phyloP scores from a whole-genome alignment of 92 coral and sea anemone genomes.

The Isaurus tuberculatus region DNA sequence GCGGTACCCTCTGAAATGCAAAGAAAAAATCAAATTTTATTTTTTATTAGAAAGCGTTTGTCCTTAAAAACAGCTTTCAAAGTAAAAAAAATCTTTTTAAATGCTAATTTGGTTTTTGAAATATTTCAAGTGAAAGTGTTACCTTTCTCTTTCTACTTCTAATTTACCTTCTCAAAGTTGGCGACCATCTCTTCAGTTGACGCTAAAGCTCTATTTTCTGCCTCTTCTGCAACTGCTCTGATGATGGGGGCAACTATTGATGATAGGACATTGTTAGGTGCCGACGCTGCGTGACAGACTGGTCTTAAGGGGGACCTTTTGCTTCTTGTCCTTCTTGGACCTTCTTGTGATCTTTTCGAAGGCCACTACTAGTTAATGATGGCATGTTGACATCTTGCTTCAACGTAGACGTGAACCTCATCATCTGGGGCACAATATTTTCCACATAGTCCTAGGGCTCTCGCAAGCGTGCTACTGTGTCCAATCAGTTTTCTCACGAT shows the following conservation, averaged over 20 bases:
- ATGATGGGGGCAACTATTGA: constrained; percentile 6
- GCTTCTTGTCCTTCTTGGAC: background rate
- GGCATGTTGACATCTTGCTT: constrained; percentile 1
- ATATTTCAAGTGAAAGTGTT: no score
- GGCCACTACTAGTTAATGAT: background rate
- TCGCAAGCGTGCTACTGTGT: background rate
- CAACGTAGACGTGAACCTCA: background rate
- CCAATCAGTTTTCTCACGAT: no score
- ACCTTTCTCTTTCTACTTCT: background rate
- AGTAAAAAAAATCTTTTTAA: no score
- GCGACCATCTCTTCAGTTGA: constrained; percentile 20
- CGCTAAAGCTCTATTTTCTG: constrained; percentile 2
- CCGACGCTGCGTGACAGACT: background rate
- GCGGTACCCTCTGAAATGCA: no score
- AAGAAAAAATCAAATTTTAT: no score
- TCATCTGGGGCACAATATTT: background rate
- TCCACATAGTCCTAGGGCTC: background rate
- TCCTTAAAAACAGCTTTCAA: no score
- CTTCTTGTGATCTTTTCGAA: background rate
- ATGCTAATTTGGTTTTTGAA: no score
- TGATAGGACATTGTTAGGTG: constrained; percentile 4
- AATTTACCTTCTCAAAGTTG: background rate
- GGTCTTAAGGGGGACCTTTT: background rate
- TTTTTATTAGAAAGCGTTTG: no score
- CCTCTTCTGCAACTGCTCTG: constrained; percentile 11